Conservation (phyloP, 2,888 invertebrate genomes). For the Chaitophorus viminalis region DNA sequence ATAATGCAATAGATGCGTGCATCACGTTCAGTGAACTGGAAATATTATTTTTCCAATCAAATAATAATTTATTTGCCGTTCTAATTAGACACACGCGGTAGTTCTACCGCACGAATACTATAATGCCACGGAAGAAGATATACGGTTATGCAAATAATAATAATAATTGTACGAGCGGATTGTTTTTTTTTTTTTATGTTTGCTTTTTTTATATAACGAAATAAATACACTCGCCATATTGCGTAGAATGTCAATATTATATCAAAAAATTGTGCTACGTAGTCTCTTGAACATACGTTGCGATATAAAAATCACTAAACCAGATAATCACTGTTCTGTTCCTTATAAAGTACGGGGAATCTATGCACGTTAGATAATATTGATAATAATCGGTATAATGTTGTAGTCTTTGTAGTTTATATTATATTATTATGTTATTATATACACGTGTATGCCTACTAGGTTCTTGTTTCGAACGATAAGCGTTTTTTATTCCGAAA, state of each 20-base stretch:
- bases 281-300: background rate
- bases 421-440: background rate
- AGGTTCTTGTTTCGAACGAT: background rate
- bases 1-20: background rate
- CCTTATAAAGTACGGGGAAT: background rate
- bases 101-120: background rate
- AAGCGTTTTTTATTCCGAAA: background rate
- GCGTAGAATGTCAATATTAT: background rate
- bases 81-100: background rate
- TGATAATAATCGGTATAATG: background rate
- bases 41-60: conserved; percentile 2
- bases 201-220: background rate
- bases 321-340: background rate
- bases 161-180: too few relatives aligned
- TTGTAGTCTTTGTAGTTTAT: background rate
- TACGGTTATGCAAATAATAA: conserved; percentile 5
- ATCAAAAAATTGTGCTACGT: background rate
- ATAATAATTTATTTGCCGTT: background rate
- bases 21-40: background rate
- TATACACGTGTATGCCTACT: too few relatives aligned
- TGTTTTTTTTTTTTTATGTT: too few relatives aligned
- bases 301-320: background rate
- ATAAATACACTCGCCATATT: background rate
- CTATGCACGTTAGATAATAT: background rate
- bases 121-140: background rate